These are phyloP conservation scores for Cheiracanthium punctorium DNA, from an alignment of 2,888 invertebrate genomes.

Conservation along the genomic window DNA sequence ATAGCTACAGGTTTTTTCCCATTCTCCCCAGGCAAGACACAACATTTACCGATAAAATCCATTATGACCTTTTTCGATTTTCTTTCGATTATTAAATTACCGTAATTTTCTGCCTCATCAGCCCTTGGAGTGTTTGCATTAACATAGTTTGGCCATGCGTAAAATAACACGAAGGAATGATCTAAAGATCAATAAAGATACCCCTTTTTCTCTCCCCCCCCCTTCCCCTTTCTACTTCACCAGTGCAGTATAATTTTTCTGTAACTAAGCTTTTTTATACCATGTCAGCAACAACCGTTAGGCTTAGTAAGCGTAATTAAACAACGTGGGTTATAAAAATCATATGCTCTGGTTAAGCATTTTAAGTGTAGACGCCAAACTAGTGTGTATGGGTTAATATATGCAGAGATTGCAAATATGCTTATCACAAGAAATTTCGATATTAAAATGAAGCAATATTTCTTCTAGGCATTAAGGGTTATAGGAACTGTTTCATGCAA, in stretches of 20 bases:
- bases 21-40: neutral
- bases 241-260: neutral
- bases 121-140: constrained; percentile 53
- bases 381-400: too few relatives aligned
- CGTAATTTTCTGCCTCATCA: constrained; percentile 62
- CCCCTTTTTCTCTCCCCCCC: too few relatives aligned
- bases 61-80: neutral
- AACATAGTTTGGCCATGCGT: constrained; percentile 12
- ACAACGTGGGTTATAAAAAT: neutral
- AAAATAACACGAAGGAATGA: constrained; percentile 42
- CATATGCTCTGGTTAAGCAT: neutral
- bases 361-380: too few relatives aligned
- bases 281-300: neutral
- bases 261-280: constrained; percentile 1
- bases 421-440: too few relatives aligned
- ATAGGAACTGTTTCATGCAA: too few relatives aligned
- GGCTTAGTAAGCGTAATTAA: neutral
- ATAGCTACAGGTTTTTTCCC: neutral
- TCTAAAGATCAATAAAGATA: constrained; percentile 34
- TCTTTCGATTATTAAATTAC: constrained; percentile 54
- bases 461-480: too few relatives aligned
- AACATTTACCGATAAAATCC: constrained; percentile 2
- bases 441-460: too few relatives aligned
- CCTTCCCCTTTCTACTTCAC: too few relatives aligned
- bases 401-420: too few relatives aligned